Base-by-base conservation (phyloP, 2,113 vertebrate genomes). In the Mungos mungo region DNA sequence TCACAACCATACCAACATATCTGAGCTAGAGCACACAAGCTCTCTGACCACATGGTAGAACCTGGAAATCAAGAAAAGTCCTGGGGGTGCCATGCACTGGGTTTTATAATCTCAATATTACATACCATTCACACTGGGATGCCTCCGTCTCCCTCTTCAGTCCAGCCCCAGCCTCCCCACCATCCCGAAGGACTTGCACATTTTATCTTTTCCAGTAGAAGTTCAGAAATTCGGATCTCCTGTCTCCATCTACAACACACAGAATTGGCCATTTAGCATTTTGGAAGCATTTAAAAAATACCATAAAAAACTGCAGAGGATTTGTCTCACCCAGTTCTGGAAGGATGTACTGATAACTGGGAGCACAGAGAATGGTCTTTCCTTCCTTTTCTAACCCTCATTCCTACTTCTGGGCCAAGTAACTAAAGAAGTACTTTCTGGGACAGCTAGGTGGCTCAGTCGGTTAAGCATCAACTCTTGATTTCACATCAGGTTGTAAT, bases 231-330 rank as follows among this genome's bases (percentile, higher is more conserved):
- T 47, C 0, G 0, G 74, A 50, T 57, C 57, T 66, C 79, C 38
- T 16, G 0, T 90, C 10, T 90, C 93, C 97, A 97, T 94, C 98
- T 98, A 47, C 33, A 88, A 96, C 16, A 97, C 63, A 92, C 8
- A 85, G 27, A 96, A 93, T 8, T 1, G 21, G 33, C 52, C 2
- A 11, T 35, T 87, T 68, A 96, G 54, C 3, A 27, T 35, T 89
- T 52, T 31, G 65, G 12, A 65, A 0, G 3, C n/a, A 29, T 82
- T 92, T 88, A 33, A 13, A 41, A 90, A 86, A 66, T 3, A 50
- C 47, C 38, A 21, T 2, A 38, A 45, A 38, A 33, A 68, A 63
- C 33, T 33, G 29, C 79, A 33, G 41, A 87, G 3, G 21, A 25
- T 29, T 25, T 66, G 66, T 35, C 35, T 72, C n/a, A 15, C 10